These are phyloP conservation scores for Turdus rufiventris DNA, from an alignment of 2,113 vertebrate species.

Conservation along the genomic window DNA sequence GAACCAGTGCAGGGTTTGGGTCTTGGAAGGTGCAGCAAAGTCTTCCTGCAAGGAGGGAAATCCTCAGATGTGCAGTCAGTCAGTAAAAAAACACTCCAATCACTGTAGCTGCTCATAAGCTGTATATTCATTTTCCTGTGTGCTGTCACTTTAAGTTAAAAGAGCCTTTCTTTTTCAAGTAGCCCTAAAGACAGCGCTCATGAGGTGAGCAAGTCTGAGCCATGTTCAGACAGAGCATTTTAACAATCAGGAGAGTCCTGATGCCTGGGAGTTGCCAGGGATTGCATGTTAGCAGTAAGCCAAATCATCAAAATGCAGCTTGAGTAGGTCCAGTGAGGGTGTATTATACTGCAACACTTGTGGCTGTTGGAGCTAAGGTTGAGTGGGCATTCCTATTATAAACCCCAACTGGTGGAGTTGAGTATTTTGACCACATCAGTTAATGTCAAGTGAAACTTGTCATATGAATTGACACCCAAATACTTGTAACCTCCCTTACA, in stretches of 20 bases:
- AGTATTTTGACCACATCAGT: constrained; percentile 16
- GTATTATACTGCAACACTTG: background rate
- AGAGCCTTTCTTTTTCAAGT: background rate
- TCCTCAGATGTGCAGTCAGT: constrained; percentile 15
- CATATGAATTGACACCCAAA: constrained; percentile 14
- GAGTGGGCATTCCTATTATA: constrained; percentile 45
- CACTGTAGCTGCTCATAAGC: constrained; percentile 19
- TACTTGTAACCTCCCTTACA: background rate
- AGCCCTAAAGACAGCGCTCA: constrained; percentile 20
- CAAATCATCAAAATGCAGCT: constrained; percentile 30
- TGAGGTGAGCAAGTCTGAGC: constrained; percentile 16
- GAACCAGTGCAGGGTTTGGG: background rate
- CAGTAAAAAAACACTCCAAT: constrained; percentile 10
- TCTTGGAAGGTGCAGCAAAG: background rate
- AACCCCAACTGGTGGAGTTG: background rate
- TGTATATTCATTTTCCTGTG: background rate
- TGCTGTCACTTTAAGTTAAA: constrained; percentile 1
- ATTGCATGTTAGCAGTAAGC: background rate
- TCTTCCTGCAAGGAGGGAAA: background rate
- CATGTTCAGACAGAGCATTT: constrained; percentile 24
- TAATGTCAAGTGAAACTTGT: constrained; percentile 45
- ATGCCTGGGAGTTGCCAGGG: constrained; percentile 2
- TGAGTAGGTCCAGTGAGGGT: constrained; percentile 1
- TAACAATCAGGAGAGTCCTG: background rate
- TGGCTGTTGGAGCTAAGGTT: constrained; percentile 18